Evolutionary conservation across 2,797 vertebrate species (phyloP), one percentile per base, ranked within the genome.

Genomic region (Perdix hodgsoniae): DNA sequence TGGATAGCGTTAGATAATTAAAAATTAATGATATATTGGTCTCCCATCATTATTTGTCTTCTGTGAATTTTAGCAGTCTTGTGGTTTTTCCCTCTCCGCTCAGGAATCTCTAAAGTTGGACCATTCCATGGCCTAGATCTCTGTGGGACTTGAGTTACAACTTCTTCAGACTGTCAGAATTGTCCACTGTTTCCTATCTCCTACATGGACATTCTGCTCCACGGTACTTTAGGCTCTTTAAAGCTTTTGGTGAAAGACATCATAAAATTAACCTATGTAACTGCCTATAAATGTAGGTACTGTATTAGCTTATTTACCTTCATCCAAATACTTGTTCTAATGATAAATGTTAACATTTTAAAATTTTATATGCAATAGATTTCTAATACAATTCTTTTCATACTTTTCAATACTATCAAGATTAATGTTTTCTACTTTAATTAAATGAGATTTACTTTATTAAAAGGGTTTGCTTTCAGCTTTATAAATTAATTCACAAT

Each of bases 51-150:
- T 81, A 13, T 37, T 81, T 83, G 37, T 88, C 44, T 78, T 83
- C 22, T 91, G 61, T 89, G 73, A 83, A 35, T 91, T 82, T 83
- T 89, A 65, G 10, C 19, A 71, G 26, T 73, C 77, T 83, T 79
- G 15, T 4, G 4, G 18, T 18, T 66, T 66, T 76, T 37, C 11
- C 19, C 33, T 74, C 27, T 52, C 27, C 17, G 16, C 50, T 52
- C 50, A 52, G 27, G 27, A 52, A 52, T 52, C 27, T 29, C 50
- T 52, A 17, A 52, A 52, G 29, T 52, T 29, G 27, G 16, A 18
- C 10, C 27, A 52, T 29, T 29, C 15, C 50, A 17, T 52, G 27
- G 27, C 50, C 27, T 52, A 29, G 50, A 21, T 77, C 17, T 64
- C 71, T 77, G 39, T 44, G 39, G 52, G 56, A 56, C 31, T 42